Percentiles rank a stretch among this genome's conserved stretches.
These are phyloP conservation scores for Panopea generosa DNA, from an alignment of 2,888 invertebrate genomes.

Conservation along the genomic window DNA sequence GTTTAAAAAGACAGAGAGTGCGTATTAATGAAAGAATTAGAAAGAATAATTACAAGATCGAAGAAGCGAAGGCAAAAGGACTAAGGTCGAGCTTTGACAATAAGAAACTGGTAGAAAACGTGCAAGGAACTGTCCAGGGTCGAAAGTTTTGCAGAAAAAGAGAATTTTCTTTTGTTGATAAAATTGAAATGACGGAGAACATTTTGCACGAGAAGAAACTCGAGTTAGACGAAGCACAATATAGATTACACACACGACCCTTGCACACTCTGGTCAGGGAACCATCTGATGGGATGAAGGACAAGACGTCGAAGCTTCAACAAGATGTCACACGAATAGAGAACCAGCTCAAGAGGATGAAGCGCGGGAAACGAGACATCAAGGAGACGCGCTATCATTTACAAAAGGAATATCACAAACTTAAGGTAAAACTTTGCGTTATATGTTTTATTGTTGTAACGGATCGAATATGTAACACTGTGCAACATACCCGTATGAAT, in stretches of 20 bases:
- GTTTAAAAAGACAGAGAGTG: conserved; percentile 62
- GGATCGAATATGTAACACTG: not conserved
- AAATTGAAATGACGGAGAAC: conserved; percentile 62
- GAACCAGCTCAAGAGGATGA: conserved; percentile 56
- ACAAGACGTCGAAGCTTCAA: conserved; percentile 61
- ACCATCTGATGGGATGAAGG: conserved; percentile 61
- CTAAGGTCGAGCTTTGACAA: conserved; percentile 58
- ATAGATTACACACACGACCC: conserved; percentile 53
- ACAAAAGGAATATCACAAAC: conserved; percentile 72
- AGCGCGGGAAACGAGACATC: conserved; percentile 59
- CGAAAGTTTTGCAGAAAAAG: conserved; percentile 65
- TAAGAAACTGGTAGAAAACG: conserved; percentile 58
- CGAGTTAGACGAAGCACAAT: conserved; percentile 59
- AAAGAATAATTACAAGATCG: conserved; percentile 58
- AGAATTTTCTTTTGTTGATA: conserved; percentile 66
- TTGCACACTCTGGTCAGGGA: conserved; percentile 51
- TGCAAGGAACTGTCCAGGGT: conserved; percentile 55
- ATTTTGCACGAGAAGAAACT: conserved; percentile 63
- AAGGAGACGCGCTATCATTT: conserved; percentile 65
- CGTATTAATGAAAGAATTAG: conserved; percentile 64
- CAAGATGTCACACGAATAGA: conserved; percentile 66
- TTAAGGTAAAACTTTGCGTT: conserved; percentile 56
- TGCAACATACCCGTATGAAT: not conserved
- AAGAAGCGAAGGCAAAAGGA: conserved; percentile 63
- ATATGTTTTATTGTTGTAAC: no score